Conservation (phyloP, 2,888 invertebrate species). For the Ischnura elegans region DNA sequence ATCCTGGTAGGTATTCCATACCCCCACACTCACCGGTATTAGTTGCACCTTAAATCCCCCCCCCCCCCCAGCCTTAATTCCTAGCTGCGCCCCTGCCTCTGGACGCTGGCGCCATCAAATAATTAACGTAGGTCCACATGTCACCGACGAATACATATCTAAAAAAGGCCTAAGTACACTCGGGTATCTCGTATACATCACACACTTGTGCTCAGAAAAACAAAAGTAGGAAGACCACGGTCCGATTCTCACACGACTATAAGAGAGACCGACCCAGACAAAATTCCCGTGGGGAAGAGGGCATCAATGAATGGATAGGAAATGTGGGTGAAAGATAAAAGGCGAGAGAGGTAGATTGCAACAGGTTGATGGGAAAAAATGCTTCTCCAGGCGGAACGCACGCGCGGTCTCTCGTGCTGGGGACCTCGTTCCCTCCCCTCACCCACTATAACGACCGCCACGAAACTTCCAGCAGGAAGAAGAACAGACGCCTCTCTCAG, state of each 20-base stretch:
- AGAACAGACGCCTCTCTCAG: neutral
- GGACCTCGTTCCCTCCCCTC: neutral
- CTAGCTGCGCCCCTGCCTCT: no score
- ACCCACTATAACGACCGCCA: no score
- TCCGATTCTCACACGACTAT: neutral
- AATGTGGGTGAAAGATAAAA: constrained; percentile 30
- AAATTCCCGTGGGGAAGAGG: neutral
- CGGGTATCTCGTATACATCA: neutral
- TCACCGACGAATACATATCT: no score
- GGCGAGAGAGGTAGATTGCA: neutral
- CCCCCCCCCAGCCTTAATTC: no score
- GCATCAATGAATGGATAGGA: constrained; percentile 21
- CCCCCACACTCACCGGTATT: no score
- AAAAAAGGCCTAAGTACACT: no score
- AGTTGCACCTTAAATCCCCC: no score
- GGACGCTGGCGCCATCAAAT: no score
- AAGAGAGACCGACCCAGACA: neutral
- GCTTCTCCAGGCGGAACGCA: neutral
- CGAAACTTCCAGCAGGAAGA: neutral
- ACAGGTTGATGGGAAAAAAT: constrained; percentile 23
- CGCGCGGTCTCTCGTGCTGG: neutral
- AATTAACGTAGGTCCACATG: no score
- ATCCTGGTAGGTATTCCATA: no score
- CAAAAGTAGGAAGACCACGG: neutral
- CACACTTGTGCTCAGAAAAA: no score